These are phyloP conservation scores for Aphaenogaster floridana DNA, from an alignment of 1,140 invertebrate species.

Conservation along the genomic window DNA sequence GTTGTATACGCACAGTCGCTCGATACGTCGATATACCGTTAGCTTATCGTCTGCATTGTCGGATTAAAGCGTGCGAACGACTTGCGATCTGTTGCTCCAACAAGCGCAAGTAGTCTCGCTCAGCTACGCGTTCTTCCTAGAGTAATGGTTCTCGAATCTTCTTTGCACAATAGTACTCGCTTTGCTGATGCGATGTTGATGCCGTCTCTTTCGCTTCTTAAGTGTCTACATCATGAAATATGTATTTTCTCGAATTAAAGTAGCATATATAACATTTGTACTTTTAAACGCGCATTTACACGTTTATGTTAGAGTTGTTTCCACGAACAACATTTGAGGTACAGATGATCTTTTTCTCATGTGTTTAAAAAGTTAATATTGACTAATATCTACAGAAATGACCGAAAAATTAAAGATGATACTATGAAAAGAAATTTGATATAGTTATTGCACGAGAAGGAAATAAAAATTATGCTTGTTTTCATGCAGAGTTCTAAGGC, in stretches of 20 bases:
- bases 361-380: not conserved
- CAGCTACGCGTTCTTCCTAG: conserved; percentile 3
- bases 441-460: not conserved
- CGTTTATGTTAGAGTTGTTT: not conserved
- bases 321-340: not conserved
- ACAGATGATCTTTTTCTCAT: not conserved
- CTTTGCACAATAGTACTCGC: not conserved
- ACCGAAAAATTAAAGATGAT: not conserved
- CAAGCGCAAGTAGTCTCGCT: conserved; percentile 42
- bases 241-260: not conserved
- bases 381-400: not conserved
- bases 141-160: not conserved
- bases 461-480: not conserved
- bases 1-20: conserved; percentile 33
- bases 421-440: not conserved
- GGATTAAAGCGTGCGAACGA: conserved; percentile 54
- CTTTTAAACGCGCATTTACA: conserved; percentile 2
- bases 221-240: not conserved
- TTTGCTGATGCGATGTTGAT: not conserved
- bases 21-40: conserved; percentile 60
- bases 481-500: not conserved
- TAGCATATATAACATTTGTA: not conserved
- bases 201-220: not conserved
- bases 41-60: conserved; percentile 60
- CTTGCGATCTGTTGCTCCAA: conserved; percentile 39